phyloP scores from a whole-genome alignment of 1,140 invertebrate species.

The Caerostris extrusa region DNA sequence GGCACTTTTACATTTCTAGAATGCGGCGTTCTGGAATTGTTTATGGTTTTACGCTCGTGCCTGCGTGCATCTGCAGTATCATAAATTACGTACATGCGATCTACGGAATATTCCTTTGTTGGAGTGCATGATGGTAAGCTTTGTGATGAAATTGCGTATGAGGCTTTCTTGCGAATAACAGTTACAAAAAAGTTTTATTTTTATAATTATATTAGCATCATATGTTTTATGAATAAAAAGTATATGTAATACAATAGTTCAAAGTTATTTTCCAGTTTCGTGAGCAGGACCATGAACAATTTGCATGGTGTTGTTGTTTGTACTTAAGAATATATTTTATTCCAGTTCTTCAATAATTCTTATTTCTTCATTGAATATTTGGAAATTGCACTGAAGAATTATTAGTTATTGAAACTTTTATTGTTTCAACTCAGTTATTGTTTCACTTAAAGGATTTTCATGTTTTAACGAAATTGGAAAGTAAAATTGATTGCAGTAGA shows the following conservation, averaged over 20 bases:
- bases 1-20: background rate
- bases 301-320: background rate
- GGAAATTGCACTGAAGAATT: background rate
- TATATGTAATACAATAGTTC: background rate
- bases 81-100: background rate
- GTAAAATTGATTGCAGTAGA: too few relatives aligned
- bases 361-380: background rate
- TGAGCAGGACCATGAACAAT: background rate
- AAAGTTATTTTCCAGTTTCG: background rate
- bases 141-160: background rate
- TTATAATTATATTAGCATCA: background rate
- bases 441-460: too few relatives aligned
- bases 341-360: background rate
- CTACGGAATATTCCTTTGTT: background rate
- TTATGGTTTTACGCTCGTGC: conserved; percentile 38
- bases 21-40: conserved; percentile 18
- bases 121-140: background rate
- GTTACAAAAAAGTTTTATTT: background rate
- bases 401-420: too few relatives aligned
- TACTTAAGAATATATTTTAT: background rate
- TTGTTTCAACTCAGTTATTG: too few relatives aligned
- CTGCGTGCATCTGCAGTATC: background rate
- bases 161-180: background rate
- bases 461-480: too few relatives aligned
- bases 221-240: background rate